Conservation (phyloP, 2,888 invertebrate species). For the Venustoraphidia nigricollis region DNA sequence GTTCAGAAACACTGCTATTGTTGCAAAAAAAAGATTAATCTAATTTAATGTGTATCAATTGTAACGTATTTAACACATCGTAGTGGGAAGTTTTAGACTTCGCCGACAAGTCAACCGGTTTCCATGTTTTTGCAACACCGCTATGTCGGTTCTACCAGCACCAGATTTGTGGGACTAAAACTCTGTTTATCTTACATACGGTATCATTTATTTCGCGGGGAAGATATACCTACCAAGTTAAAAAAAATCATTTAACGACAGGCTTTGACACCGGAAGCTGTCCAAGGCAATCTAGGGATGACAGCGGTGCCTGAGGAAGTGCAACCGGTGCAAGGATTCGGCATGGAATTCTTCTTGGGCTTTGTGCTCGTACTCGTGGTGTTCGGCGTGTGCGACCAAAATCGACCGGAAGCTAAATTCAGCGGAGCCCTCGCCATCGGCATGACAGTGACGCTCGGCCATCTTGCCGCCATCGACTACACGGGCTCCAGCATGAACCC, state of each 20-base stretch:
- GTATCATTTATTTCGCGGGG: too few relatives aligned
- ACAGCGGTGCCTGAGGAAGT: constrained; percentile 46
- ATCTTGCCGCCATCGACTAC: constrained; percentile 67
- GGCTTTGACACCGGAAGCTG: constrained; percentile 51
- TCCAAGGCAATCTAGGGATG: constrained; percentile 48
- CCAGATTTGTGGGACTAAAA: too few relatives aligned
- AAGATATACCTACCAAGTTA: too few relatives aligned
- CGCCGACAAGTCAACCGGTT: too few relatives aligned
- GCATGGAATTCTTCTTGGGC: constrained; percentile 80
- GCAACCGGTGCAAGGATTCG: constrained; percentile 64
- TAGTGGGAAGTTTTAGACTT: too few relatives aligned
- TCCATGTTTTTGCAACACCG: too few relatives aligned
- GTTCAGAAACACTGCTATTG: too few relatives aligned
- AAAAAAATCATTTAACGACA: constrained; percentile 15
- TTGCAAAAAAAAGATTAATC: too few relatives aligned
- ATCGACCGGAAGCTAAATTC: constrained; percentile 63
- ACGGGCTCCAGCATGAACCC: constrained; percentile 91
- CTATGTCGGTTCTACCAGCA: too few relatives aligned
- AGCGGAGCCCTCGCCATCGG: constrained; percentile 81
- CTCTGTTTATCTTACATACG: too few relatives aligned
- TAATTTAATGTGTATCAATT: too few relatives aligned
- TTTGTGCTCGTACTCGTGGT: constrained; percentile 78
- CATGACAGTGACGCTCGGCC: constrained; percentile 69
- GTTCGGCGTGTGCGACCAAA: constrained; percentile 74
- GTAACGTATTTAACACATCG: too few relatives aligned